A percentile compares a stretch with the other conserved stretches of the same genome.
Evolutionary conservation across 1,140 invertebrate species (phyloP).

Genomic region (Theocolax elegans): DNA sequence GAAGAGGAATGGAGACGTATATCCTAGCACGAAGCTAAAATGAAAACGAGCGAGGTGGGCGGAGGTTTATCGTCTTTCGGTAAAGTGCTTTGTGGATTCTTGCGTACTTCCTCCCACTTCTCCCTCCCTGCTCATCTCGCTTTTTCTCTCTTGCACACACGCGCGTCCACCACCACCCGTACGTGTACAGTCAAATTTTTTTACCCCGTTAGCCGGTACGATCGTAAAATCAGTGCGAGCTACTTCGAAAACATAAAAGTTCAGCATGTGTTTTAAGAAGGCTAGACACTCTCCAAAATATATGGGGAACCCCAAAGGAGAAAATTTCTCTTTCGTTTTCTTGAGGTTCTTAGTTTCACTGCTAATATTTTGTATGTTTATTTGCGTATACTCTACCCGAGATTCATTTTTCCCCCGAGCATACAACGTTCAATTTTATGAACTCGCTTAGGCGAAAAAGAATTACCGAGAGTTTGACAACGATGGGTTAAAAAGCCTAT

Average conservation of each 20-base stretch:
- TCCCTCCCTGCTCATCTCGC: constrained; percentile 20
- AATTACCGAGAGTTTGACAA: too few species aligned
- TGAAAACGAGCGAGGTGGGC: constrained; percentile 48
- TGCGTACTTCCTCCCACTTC: constrained; percentile 34
- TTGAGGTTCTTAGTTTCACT: too few species aligned
- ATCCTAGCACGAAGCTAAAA: constrained; percentile 47
- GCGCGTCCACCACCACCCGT: constrained; percentile 7
- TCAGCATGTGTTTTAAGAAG: constrained; percentile 9
- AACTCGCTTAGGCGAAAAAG: too few species aligned
- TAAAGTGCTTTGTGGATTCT: constrained; percentile 58
- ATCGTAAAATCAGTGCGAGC: constrained; percentile 25
- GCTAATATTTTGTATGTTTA: too few species aligned
- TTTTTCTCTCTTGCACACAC: constrained; percentile 2
- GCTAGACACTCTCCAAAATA: not conserved
- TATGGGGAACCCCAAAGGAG: too few species aligned
- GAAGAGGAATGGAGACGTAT: constrained; percentile 32
- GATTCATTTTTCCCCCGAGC: too few species aligned
- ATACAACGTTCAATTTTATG: too few species aligned
- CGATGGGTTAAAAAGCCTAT: too few species aligned
- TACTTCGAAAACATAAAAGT: constrained; percentile 25
- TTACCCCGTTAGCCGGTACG: not conserved
- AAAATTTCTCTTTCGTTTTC: too few species aligned
- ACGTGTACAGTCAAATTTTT: not conserved
- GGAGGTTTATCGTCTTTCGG: constrained; percentile 54
- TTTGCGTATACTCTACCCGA: too few species aligned